Evolutionary conservation across 1,140 invertebrate species (phyloP), one percentile per base, ranked within the genome.

Genomic region (Triops cancriformis): DNA sequence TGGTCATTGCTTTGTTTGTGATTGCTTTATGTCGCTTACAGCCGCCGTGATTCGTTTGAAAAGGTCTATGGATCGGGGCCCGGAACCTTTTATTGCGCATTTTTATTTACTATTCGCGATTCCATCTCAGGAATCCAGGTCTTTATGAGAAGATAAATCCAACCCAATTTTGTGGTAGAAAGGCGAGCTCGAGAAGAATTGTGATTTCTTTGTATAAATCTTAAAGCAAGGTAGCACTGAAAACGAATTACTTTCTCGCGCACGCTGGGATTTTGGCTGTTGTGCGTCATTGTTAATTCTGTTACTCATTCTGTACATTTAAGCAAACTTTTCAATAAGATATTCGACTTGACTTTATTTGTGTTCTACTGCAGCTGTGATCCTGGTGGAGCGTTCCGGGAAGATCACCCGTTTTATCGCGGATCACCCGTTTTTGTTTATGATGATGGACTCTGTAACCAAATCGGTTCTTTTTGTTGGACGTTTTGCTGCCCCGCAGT

Each of bases 51-150:
- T 23, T 43, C 43, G 75, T 27, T 23, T 45, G 75, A 76, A 76
- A 64, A 2, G 75, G 27, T 76, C 75, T 18, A 51, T 76, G 75
- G 75, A 76, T 45, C 37, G 26, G 75, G 27, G 43, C 45, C 42
- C 27, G 28, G 75, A 76, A 26, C 77, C 77, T 18, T 78, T 78
- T 74, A 78, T 74, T 43, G 77, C 73, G n/a, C 92, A 2, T 93
- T 93, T 82, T 42, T 92, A 0, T 93, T 92, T 83, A 87, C 89
- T 78, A 89, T 94, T 18, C 85, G 89, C 77, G 89, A 93, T 80
- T 86, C 87, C 9, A 75, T 84, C 72, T 87, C 85, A 1, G 87
- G 86, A 1, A 84, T 86, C 10, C 87, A 90, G 43, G 83, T 93
- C 5, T 93, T 93, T 83, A 87, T 88, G 81, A 92, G 92, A 42